Evolutionary conservation across 1,140 invertebrate species (phyloP), one percentile per base, ranked within the genome.

Genomic region (Lucilia cuprina): DNA sequence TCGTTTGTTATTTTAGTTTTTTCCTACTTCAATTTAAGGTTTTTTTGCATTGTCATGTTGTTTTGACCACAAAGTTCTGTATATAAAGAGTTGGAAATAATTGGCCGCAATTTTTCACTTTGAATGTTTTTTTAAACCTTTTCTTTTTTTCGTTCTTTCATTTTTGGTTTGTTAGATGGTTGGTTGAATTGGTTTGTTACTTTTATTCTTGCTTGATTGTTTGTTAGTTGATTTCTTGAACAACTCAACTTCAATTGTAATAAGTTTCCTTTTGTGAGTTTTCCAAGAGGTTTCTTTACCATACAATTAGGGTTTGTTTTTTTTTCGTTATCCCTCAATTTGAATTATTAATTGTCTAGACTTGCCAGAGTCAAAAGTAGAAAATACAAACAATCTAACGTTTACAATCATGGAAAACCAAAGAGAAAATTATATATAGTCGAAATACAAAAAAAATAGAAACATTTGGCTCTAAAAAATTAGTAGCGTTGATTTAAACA

Each of bases 21-120:
- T 41, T 41, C 41, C 41, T 41, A 7, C 41, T 80, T 49, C 77
- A 80, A 21, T 78, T 60, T 78, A 47, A 78, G 34, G 14, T 60
- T 80, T 49, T 80, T 80, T 80, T 80, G 77, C 77, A 80, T 80
- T 80, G 77, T 80, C 77, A 80, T 80, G 77, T 80, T 80, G 77
- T 80, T 80, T 80, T 80, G 77, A 80, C 77, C 77, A 49, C 77
- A 80, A 80, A 80, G 41, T 80, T 80, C 47, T 49, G 41, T 80
- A 21, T 49, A 80, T 49, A 47, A 80, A 80, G 47, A 80, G 41
- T 21, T 70, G 65, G 21, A 80, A 80, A 80, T 80, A 80, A 80
- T 80, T 80, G 77, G 77, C 77, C 47, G 77, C 41, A 50, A 80
- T 80, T 80, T 80, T 80, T 80, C 77, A 80, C 35, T 21, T 21